Base-by-base conservation (phyloP, 2,888 invertebrate species). In the Odontocerum albicorne region DNA sequence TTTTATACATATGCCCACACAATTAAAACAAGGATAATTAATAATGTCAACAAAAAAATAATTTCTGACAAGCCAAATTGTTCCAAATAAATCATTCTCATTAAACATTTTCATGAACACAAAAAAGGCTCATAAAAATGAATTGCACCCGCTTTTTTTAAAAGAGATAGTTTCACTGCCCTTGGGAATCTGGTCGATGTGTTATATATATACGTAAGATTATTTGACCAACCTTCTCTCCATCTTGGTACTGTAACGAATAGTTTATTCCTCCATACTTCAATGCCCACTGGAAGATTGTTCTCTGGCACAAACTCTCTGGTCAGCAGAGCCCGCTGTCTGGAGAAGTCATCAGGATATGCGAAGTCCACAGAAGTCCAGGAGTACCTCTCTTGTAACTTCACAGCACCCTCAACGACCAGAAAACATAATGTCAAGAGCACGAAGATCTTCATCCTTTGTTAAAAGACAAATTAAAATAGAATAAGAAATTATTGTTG, bases 171-270 rank as follows among this genome's bases (percentile, higher is more conserved):
- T 10, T 33, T n/a, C n/a, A 12, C 13, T 6, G 10, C 33, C 27
- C 10, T 27, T 27, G 6, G 27, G 27, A 7, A 27, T 27, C 7
- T 6, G 7, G 27, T 8, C 27, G 6, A 10, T 7, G 27, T n/a
- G n/a, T n/a, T n/a, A n/a, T n/a, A n/a, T n/a, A n/a, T n/a, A n/a
- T n/a, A n/a, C n/a, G n/a, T n/a, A 17, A 20, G 12, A 20, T 12
- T 16, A 13, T 13, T 1, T 17, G 69, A 27, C 79, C 76, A 67
- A 90, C 90, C 90, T 70, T 82, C 73, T 61, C 79, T 78, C 92
- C 91, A 92, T 64, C 92, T 80, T 0, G 92, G 92, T 2, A 92
- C 86, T 7, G 85, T 84, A 17, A 92, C 83, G 68, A 92, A 92
- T n/a, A 92, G 75, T 63, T 89, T 90, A 66, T 90, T 85, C 59